Conservation (phyloP, 2,888 invertebrate species). For the Sesia bembeciformis region DNA sequence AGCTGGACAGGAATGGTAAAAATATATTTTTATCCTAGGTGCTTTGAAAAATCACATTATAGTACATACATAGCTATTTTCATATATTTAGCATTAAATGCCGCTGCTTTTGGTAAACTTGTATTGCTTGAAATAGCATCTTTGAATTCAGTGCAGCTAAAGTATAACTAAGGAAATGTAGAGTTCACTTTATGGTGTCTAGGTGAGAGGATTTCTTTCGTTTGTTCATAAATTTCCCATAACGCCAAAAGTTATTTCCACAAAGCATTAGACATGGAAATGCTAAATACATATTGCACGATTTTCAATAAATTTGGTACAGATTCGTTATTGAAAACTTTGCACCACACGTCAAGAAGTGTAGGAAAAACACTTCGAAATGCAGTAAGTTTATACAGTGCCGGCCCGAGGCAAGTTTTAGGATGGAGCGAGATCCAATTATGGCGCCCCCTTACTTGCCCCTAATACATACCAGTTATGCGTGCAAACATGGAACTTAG, state of each 20-base stretch:
- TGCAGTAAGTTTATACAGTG: too few relatives aligned
- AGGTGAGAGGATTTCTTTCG: neutral
- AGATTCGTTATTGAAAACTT: neutral
- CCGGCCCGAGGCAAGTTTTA: too few relatives aligned
- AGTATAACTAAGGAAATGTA: neutral
- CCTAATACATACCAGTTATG: too few relatives aligned
- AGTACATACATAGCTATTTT: neutral
- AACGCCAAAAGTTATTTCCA: neutral
- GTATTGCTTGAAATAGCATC: neutral
- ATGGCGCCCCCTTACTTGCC: too few relatives aligned
- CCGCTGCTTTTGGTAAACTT: neutral
- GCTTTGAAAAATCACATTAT: neutral
- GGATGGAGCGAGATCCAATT: too few relatives aligned
- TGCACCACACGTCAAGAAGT: neutral
- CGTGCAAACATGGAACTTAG: too few relatives aligned
- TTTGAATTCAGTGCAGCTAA: neutral
- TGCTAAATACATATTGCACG: neutral
- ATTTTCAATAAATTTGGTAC: neutral
- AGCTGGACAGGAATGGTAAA: neutral
- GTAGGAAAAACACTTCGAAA: too few relatives aligned
- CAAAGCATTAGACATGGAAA: neutral
- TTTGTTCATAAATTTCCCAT: neutral
- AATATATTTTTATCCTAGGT: neutral
- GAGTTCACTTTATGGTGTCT: neutral
- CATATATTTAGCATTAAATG: neutral